Evolutionary conservation across 1,140 invertebrate species (phyloP), one percentile per base, ranked within the genome.

Genomic region (Calephelis virginiensis): DNA sequence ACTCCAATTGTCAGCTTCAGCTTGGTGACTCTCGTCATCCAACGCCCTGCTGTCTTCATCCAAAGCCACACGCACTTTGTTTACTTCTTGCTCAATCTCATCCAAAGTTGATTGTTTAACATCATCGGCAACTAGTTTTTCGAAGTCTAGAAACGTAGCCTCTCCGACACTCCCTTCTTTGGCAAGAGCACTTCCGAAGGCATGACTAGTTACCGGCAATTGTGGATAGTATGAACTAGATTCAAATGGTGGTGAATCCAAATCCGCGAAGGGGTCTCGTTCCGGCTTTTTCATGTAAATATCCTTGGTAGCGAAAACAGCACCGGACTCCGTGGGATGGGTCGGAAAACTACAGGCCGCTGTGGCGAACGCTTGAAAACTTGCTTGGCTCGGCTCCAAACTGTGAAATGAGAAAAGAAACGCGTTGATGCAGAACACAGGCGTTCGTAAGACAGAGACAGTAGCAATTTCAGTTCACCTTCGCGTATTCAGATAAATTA

Each of bases 381-480:
- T 90, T 82, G 79, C 80, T 91, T 92, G 90, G 89, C 90, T 81
- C 83, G 89, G 84, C 82, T 92, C 90, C 90, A 92, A 92, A 84
- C 89, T 91, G 90, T 82, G 85, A 89, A 91, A 90, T 86, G 89
- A 92, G 89, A 91, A 91, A 86, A 91, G 85, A 89, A 89, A 89
- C 74, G 78, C 71, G 80, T 82, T 84, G 88, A 89, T 85, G 83
- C 83, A 81, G 78, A 83, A 74, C 83, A 72, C 67, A 74, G 61
- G 68, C 81, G 77, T 82, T 82, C 70, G 84, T 78, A 69, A 82
- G 88, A 91, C 71, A 83, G 88, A 85, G 88, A 91, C 75, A 76
- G 81, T 71, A 56, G 73, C 56, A 64, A 73, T 83, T 82, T 88
- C 79, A 81, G 81, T 73, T 78, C 77, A 77, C 77, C 76, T 84